Conservation (phyloP, 2,113 vertebrate genomes). For the Corydoras maculifer region DNA sequence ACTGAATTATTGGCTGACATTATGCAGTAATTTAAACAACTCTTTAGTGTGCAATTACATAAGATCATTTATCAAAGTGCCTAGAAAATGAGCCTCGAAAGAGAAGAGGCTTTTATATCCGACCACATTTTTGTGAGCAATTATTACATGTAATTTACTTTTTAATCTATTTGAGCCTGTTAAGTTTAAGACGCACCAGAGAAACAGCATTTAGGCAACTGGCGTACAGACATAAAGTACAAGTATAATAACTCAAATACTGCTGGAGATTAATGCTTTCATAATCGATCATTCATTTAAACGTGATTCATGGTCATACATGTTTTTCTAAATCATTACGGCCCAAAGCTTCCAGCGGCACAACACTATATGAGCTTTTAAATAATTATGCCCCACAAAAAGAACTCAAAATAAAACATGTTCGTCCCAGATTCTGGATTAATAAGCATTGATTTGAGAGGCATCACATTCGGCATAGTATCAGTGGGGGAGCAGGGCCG, state of each 20-base stretch:
- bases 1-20: neutral
- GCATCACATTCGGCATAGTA: no score
- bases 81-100: neutral
- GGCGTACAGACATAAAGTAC: no score
- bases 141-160: neutral
- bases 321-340: slow-evolving; percentile 62
- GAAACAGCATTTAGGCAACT: neutral
- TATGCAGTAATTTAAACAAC: neutral
- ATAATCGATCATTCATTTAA: no score
- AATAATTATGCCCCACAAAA: no score
- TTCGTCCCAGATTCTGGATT: no score
- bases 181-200: neutral
- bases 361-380: no score
- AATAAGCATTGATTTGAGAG: no score
- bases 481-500: no score
- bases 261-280: no score
- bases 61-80: neutral
- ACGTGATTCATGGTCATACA: slow-evolving; percentile 67
- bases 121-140: neutral
- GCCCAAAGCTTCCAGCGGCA: slow-evolving; percentile 18
- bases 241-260: no score
- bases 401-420: no score
- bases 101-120: neutral
- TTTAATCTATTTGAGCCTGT: neutral
- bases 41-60: neutral